Base-by-base conservation (phyloP, 2,888 invertebrate species). In the Drosophila lutescens region DNA sequence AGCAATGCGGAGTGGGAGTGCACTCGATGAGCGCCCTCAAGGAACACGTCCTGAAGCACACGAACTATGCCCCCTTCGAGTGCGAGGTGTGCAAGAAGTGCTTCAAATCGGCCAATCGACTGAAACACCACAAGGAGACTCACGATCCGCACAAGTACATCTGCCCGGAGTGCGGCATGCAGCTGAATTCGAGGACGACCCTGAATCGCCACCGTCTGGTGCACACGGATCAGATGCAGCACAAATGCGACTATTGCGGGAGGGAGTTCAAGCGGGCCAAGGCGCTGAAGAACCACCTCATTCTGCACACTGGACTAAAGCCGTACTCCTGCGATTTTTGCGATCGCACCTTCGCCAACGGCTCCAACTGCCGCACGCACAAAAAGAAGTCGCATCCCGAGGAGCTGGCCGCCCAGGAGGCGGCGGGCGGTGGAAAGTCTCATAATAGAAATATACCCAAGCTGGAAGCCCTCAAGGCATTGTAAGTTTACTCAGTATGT, bases 41-140 rank as follows among this genome's bases (percentile, higher is more conserved):
- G 70, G 93, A 93, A 68, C 93, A 93, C 71, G 91, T 93, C 75
- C 89, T 93, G 0, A 92, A 91, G 32, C 93, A 93, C 70, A 93
- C 92, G 15, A 93, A 93, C n/a, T 91, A 92, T 10, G 91, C 92
- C 0, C 93, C 93, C 0, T 93, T 91, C 76, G 91, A 92, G 59
- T 93, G 93, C 71, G 90, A 92, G 5, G 91, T 92, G 20, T 92
- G 92, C 79, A 89, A 90, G 32, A 92, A 92, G 57, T 90, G 88
- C 44, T 92, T 92, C 54, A 92, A 92, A 70, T 91, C 90, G 70
- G 77, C 87, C 43, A 81, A 82, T n/a, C 84, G 91, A 3, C 55
- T 91, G 30, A 76, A 91, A 79, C 87, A 77, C 7, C 91, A 91
- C 54, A 88, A 90, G 78, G 91, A 91, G 71, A 91, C 85, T 0